phyloP scores from a whole-genome alignment of 1,140 invertebrate genomes.

The Coelopa frigida region DNA sequence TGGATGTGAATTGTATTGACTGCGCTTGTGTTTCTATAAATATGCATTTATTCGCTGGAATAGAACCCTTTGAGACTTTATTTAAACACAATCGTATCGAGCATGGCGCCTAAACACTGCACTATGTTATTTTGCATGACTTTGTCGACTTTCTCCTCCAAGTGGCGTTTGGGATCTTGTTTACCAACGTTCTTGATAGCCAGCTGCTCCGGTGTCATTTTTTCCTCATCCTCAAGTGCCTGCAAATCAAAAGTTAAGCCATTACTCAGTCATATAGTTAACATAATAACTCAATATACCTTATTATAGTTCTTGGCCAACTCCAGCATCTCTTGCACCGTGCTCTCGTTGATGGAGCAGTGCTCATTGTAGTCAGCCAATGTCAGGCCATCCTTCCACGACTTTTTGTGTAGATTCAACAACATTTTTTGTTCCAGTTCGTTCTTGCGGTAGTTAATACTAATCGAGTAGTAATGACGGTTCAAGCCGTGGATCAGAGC shows the following conservation, averaged over 20 bases:
- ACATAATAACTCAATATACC: conserved; percentile 45
- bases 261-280: background rate
- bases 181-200: conserved; percentile 99
- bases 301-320: conserved; percentile 99
- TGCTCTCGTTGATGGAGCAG: conserved; percentile 83
- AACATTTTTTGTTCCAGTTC: conserved; percentile 99
- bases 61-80: too few species aligned
- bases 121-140: conserved; percentile 98
- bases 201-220: conserved; percentile 99
- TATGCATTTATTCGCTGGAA: too few species aligned
- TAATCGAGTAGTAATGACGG: conserved; percentile 98
- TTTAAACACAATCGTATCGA: conserved; percentile 93
- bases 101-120: conserved; percentile 96
- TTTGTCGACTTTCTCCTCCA: conserved; percentile 96
- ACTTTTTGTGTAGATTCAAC: conserved; percentile 97
- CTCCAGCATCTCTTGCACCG: conserved; percentile 93
- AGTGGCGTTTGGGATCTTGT: conserved; percentile 98
- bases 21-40: too few species aligned
- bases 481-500: conserved; percentile 98
- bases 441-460: conserved; percentile 99
- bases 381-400: conserved; percentile 97
- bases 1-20: too few species aligned
- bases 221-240: conserved; percentile 98
- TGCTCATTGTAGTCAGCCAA: conserved; percentile 93
- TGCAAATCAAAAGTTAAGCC: conserved; percentile 32